These are phyloP conservation scores for Dendrocincla fuliginosa DNA, from an alignment of 2,797 vertebrate species.

Conservation along the genomic window DNA sequence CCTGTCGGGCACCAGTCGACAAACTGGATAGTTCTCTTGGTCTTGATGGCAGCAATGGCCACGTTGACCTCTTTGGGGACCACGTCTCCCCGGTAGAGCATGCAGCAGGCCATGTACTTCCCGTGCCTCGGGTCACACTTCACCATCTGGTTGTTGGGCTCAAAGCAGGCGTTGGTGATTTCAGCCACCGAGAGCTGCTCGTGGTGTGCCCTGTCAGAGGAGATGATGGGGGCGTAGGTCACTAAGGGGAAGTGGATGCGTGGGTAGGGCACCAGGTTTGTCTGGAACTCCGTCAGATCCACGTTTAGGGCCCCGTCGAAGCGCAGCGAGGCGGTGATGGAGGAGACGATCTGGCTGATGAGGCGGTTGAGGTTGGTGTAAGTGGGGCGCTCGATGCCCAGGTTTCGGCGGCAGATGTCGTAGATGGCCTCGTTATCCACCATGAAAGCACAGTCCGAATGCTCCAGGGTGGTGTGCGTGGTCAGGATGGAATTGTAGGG, in stretches of 20 bases:
- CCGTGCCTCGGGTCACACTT: constrained; percentile 76
- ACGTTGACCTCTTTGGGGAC: constrained; percentile 91
- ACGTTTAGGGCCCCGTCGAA: constrained; percentile 79
- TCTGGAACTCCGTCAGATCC: constrained; percentile 81
- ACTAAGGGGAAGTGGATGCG: constrained; percentile 80
- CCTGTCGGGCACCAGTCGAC: constrained; percentile 82
- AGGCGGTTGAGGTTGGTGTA: constrained; percentile 80
- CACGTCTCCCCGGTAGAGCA: constrained; percentile 90
- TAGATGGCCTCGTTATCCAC: constrained; percentile 83
- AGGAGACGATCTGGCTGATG: constrained; percentile 80
- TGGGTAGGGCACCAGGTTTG: constrained; percentile 81
- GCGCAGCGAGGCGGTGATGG: constrained; percentile 79
- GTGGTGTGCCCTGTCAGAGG: constrained; percentile 73
- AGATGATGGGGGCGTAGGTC: constrained; percentile 79
- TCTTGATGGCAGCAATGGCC: constrained; percentile 89
- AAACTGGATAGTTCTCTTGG: constrained; percentile 86
- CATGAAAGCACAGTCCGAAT: constrained; percentile 81
- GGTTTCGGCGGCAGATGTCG: constrained; percentile 75
- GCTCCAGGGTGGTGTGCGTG: constrained; percentile 79
- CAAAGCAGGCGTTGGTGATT: constrained; percentile 74
- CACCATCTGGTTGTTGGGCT: constrained; percentile 80
- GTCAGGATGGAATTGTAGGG: constrained; percentile 83
- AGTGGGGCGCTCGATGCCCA: constrained; percentile 76
- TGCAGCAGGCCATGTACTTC: constrained; percentile 89
- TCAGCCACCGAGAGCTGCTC: constrained; percentile 74